These are phyloP conservation scores for Ceratina japonica DNA, from an alignment of 1,140 invertebrate species.

Conservation along the genomic window DNA sequence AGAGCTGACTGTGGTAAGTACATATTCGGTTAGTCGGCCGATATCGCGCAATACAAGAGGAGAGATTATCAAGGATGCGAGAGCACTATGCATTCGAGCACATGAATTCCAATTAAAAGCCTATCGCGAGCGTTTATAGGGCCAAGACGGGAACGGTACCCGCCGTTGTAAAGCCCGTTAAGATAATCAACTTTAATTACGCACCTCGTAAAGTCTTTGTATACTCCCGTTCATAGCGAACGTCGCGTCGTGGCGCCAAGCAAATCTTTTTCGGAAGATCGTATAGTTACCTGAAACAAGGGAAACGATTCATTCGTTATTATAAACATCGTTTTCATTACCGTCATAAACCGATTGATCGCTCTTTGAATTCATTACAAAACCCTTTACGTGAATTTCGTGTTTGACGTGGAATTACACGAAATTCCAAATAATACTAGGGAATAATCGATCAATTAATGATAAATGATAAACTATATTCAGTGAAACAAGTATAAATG, in stretches of 20 bases:
- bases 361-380: too few relatives aligned
- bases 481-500: too few relatives aligned
- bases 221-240: neutral
- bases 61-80: constrained; percentile 33
- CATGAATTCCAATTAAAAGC: constrained; percentile 48
- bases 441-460: too few relatives aligned
- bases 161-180: constrained; percentile 44
- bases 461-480: too few relatives aligned
- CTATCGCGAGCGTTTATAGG: constrained; percentile 50
- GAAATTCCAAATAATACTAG: too few relatives aligned
- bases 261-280: neutral
- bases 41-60: constrained; percentile 31
- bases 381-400: too few relatives aligned
- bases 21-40: neutral
- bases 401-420: too few relatives aligned
- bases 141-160: constrained; percentile 41
- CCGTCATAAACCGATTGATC: too few relatives aligned
- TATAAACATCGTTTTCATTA: neutral
- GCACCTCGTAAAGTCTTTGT: constrained; percentile 52
- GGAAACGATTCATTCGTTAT: neutral
- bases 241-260: neutral
- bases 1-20: constrained; percentile 3
- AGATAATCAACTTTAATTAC: constrained; percentile 62
- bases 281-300: constrained; percentile 33
- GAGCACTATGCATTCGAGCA: constrained; percentile 25